Percentiles rank a stretch among this genome's conserved stretches.
Conservation (phyloP, 2,888 invertebrate genomes). For the Erannis defoliaria region DNA sequence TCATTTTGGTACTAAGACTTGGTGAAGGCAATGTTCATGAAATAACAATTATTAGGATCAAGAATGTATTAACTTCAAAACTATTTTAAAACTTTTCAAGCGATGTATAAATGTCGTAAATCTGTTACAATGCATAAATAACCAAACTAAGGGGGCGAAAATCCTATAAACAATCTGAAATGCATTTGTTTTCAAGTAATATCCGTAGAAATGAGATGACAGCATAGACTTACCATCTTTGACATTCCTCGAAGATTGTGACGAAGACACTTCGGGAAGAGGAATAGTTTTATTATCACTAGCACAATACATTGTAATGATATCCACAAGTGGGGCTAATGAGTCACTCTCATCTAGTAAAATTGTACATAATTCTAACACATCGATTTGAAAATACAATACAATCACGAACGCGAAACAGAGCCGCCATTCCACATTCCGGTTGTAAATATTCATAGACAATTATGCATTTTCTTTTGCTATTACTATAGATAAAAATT, state of each 20-base stretch:
- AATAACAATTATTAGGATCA: not conserved
- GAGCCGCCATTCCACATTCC: constrained; percentile 86
- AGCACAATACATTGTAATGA: constrained; percentile 90
- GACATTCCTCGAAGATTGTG: constrained; percentile 90
- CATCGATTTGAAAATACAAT: constrained; percentile 69
- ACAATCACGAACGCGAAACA: constrained; percentile 76
- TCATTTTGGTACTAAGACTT: not conserved
- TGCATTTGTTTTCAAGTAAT: constrained; percentile 15
- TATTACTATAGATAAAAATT: too few relatives aligned
- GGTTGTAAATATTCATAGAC: constrained; percentile 84
- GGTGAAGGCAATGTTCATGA: not conserved
- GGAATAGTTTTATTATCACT: constrained; percentile 90
- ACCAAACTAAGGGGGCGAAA: constrained; percentile 1
- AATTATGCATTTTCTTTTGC: constrained; percentile 32
- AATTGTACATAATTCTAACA: constrained; percentile 78
- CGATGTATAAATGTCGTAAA: constrained; percentile 24
- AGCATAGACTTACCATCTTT: constrained; percentile 90
- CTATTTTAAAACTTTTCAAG: constrained; percentile 45
- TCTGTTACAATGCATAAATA: constrained; percentile 4
- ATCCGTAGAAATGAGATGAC: constrained; percentile 48
- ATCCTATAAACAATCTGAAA: constrained; percentile 6
- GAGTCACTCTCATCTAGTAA: constrained; percentile 87
- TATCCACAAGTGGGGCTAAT: constrained; percentile 62
- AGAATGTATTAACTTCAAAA: constrained; percentile 38
- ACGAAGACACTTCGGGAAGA: constrained; percentile 91